A percentile compares a stretch with the other conserved stretches of the same genome.
These are phyloP conservation scores for Regulus satrapa DNA, from an alignment of 2,113 vertebrate genomes.

Conservation along the genomic window DNA sequence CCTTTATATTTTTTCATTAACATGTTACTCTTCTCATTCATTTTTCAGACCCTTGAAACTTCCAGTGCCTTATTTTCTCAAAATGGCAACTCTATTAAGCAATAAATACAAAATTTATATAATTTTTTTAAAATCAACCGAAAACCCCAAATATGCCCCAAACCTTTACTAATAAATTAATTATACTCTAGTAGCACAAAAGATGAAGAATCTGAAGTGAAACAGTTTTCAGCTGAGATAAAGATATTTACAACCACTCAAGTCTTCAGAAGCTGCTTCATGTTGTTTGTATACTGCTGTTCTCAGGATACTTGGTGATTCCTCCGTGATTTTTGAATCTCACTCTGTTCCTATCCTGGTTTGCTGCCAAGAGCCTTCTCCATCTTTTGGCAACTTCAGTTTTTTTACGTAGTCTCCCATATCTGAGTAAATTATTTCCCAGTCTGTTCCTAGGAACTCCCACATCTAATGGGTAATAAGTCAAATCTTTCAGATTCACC, in stretches of 20 bases:
- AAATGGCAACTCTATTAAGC: not conserved
- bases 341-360: not conserved
- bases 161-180: not conserved
- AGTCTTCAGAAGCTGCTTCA: not conserved
- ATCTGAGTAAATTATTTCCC: not conserved
- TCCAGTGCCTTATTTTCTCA: not conserved
- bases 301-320: not conserved
- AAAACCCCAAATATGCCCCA: rapidly evolving
- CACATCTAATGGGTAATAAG: not conserved
- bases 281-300: not conserved
- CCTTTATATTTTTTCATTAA: not conserved
- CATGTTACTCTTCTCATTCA: not conserved
- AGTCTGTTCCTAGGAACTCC: not conserved
- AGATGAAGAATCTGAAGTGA: not conserved
- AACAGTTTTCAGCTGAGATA: not conserved
- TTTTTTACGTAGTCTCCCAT: not conserved
- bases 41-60: not conserved
- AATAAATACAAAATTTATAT: not conserved
- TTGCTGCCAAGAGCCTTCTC: not conserved
- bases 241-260: not conserved
- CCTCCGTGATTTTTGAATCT: not conserved
- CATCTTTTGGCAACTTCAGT: not conserved
- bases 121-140: not conserved
- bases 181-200: not conserved
- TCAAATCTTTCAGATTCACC: not conserved